Evolutionary conservation across 2,888 invertebrate genomes (phyloP), one percentile per base, ranked within the genome.

Genomic region (Pardosa pseudoannulata): DNA sequence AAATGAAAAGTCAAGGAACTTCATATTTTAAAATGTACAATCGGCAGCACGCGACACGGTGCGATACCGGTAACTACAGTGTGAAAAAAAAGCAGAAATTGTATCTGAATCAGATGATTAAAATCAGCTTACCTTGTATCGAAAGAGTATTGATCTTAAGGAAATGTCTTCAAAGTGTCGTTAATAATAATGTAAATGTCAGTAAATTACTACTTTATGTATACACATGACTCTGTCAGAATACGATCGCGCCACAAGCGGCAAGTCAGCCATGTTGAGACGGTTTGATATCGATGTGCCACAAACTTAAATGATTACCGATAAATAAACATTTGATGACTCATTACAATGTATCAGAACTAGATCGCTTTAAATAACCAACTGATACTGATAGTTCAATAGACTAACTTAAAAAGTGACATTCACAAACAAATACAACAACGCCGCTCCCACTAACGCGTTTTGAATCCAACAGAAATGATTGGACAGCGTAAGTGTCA

Each of bases 371-470:
- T 23, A 2, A 3, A 23, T 56, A 56, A 56, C 19, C 23, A 23
- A 23, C 19, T 56, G 23, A 56, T 23, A 56, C 1, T 56, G 56
- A 19, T 23, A 23, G 23, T 56, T 56, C 56, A 56, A 56, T 23
- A 56, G 1, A 56, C 32, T 36, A 32, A n/a, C 32, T 19, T 67
- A 67, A 67, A 67, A 67, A 79, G 28, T 85, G 73, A 73, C 67
- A 85, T 78, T 78, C 72, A 76, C 50, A 28, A 27, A 78, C 78
- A 73, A 70, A 50, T 39, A 32, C 32, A 72, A 32, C 16, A 72
- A 79, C 85, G 79, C 85, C 85, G 85, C 85, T 86, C 85, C 85
- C 85, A 74, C 85, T 65, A 74, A 74, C 79, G 79, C 79, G 79
- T 71, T 86, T 86, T 74, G 62, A 79, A 86, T 74, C 41, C 85